Conservation (phyloP, 2,113 vertebrate genomes). For the Oreochromis tanganicae region DNA sequence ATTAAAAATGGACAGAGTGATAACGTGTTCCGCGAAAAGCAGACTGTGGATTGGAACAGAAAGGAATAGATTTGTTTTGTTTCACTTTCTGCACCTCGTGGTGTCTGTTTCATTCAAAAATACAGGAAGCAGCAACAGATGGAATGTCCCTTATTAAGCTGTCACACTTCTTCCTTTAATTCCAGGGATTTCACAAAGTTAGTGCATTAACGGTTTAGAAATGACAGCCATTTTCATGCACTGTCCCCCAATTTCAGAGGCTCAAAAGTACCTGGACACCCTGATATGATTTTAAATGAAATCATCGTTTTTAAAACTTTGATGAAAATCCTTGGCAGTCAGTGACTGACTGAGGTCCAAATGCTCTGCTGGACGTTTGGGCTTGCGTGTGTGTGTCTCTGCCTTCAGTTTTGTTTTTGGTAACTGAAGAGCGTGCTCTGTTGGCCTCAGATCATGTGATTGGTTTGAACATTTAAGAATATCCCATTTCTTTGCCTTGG, state of each 20-base stretch:
- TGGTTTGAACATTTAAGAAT: neutral
- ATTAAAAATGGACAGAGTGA: neutral
- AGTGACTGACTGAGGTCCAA: neutral
- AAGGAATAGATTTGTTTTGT: neutral
- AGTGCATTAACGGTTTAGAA: neutral
- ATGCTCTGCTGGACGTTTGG: neutral
- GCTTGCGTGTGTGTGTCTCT: neutral
- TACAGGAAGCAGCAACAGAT: neutral
- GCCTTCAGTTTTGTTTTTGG: neutral
- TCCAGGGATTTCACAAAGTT: neutral
- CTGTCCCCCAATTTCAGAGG: neutral
- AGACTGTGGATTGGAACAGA: fast-evolving
- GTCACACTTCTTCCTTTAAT: neutral
- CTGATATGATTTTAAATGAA: neutral
- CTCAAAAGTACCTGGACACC: neutral
- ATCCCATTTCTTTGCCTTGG: neutral
- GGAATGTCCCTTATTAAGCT: fast-evolving
- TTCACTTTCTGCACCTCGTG: fast-evolving
- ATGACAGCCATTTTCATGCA: no score
- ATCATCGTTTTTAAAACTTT: fast-evolving
- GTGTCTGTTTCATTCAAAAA: neutral
- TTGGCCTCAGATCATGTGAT: neutral
- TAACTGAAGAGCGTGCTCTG: neutral
- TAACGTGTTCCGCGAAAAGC: fast-evolving
- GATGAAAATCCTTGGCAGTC: neutral